A percentile compares a stretch with the other conserved stretches of the same genome.
These are phyloP conservation scores for Ochotona princeps DNA, from an alignment of 2,113 vertebrate genomes.

Conservation along the genomic window DNA sequence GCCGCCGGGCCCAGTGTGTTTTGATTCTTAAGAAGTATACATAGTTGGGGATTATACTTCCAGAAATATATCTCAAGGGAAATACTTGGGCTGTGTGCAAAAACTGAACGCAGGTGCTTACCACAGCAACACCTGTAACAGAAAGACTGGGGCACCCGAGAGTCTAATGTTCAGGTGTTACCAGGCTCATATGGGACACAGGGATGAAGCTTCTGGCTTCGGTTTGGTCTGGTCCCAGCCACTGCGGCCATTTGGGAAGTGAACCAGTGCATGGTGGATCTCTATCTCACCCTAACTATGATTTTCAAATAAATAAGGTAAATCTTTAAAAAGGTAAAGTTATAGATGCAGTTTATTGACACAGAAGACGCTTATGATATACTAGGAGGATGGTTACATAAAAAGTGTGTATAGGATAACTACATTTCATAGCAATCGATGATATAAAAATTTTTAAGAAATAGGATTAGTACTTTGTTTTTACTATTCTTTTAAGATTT, in stretches of 20 bases:
- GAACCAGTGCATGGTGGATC: too few species aligned
- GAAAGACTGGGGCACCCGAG: constrained; percentile 30
- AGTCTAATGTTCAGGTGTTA: background rate
- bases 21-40: background rate
- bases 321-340: background rate
- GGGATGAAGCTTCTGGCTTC: too few species aligned
- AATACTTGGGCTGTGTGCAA: background rate
- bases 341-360: background rate
- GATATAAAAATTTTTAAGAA: background rate
- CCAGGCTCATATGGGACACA: too few species aligned
- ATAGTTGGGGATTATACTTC: background rate
- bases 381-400: constrained; percentile 16
- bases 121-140: background rate
- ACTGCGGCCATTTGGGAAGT: too few species aligned
- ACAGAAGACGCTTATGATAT: background rate
- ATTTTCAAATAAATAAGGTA: background rate
- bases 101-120: constrained; percentile 26
- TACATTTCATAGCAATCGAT: background rate
- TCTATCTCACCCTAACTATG: too few species aligned
- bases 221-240: too few species aligned
- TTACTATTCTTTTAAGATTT: too few species aligned
- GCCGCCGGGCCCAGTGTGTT: too few species aligned
- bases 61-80: constrained; percentile 14
- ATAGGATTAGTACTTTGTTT: constrained; percentile 5
- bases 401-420: constrained; percentile 2